phyloP scores from a whole-genome alignment of 1,140 invertebrate species.

The Venturia canescens region DNA sequence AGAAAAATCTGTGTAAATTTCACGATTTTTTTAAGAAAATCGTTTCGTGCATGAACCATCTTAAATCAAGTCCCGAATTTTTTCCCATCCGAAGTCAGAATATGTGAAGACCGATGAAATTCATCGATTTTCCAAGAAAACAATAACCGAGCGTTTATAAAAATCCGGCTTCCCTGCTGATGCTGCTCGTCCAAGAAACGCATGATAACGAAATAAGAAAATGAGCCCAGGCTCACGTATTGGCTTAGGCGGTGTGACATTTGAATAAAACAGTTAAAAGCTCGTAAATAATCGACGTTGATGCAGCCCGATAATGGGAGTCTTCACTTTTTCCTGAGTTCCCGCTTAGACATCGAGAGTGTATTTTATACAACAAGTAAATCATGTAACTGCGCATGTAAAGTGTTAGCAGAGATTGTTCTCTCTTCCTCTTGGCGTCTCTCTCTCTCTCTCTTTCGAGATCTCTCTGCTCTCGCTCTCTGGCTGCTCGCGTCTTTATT shows the following conservation, averaged over 20 bases:
- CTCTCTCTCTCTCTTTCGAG: not conserved
- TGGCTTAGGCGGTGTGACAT: not conserved
- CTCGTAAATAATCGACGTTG: not conserved
- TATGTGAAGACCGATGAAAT: no score
- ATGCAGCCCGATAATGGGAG: not conserved
- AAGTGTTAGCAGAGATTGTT: conserved; percentile 15
- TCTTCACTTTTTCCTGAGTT: not conserved
- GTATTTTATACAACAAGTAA: not conserved
- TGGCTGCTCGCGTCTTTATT: not conserved
- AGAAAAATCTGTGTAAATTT: no score
- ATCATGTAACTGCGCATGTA: conserved; percentile 3
- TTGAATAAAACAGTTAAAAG: not conserved
- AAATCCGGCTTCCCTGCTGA: no score
- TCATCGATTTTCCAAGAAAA: no score
- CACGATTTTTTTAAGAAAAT: no score
- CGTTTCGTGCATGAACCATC: no score
- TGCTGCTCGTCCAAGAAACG: no score
- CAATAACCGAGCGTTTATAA: no score
- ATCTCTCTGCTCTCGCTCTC: not conserved
- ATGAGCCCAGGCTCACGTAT: not conserved
- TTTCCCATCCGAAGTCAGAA: no score
- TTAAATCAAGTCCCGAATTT: no score
- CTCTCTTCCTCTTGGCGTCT: conserved; percentile 1
- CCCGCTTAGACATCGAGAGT: conserved; percentile 8
- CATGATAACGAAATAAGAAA: not conserved